Evolutionary conservation across 1,140 invertebrate genomes (phyloP).

Genomic region (Monomorium pharaonis): DNA sequence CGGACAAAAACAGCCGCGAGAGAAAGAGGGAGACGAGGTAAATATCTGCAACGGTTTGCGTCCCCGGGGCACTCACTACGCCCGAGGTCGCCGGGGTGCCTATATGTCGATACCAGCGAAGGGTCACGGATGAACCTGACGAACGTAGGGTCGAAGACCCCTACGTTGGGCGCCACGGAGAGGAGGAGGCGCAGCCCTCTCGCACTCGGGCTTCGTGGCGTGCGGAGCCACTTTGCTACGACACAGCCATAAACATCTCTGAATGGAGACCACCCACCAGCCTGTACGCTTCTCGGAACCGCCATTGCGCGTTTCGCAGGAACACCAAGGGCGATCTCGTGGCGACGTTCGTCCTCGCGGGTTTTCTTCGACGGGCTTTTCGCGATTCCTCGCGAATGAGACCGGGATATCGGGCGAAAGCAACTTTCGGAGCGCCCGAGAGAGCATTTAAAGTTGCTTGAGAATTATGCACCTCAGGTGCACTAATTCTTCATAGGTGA

Average conservation of each 20-base stretch:
- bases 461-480: not conserved
- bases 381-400: not conserved
- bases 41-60: not conserved
- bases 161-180: slow-evolving; percentile 58
- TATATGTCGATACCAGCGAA: slow-evolving; percentile 34
- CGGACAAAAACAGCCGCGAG: not conserved
- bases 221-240: slow-evolving; percentile 77
- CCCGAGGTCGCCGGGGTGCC: slow-evolving; percentile 43
- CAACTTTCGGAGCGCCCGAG: not conserved
- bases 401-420: not conserved
- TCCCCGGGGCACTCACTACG: not conserved
- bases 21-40: not conserved
- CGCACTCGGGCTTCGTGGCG: slow-evolving; percentile 64
- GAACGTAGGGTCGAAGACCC: slow-evolving; percentile 73
- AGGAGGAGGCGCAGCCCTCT: slow-evolving; percentile 50
- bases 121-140: slow-evolving; percentile 60
- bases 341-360: not conserved
- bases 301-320: slow-evolving; percentile 73
- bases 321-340: slow-evolving; percentile 55
- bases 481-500: not conserved
- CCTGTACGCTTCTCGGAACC: slow-evolving; percentile 72
- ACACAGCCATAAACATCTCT: slow-evolving; percentile 79
- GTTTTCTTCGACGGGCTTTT: slow-evolving; percentile 15
- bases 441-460: not conserved
- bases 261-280: slow-evolving; percentile 79